These are phyloP conservation scores for Pseudorectes ferrugineus DNA, from an alignment of 2,113 vertebrate genomes.

Conservation along the genomic window DNA sequence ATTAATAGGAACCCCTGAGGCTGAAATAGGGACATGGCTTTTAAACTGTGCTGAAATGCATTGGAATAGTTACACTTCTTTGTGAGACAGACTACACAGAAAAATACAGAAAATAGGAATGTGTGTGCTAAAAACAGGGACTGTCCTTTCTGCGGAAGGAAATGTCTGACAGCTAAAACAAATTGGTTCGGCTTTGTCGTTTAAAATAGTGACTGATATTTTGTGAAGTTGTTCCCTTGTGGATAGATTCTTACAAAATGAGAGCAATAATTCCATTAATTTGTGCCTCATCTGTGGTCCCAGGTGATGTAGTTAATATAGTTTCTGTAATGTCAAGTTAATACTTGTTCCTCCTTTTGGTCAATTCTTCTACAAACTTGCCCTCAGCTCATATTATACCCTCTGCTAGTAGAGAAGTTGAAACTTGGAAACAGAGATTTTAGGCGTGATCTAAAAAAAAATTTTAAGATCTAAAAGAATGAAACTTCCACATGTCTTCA, in stretches of 20 bases:
- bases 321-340: constrained; percentile 14
- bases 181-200: background rate
- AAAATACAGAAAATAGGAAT: background rate
- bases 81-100: background rate
- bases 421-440: background rate
- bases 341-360: background rate
- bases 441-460: background rate
- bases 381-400: background rate
- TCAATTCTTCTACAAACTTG: background rate
- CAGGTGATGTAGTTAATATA: constrained; percentile 29
- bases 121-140: background rate
- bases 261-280: constrained; percentile 25
- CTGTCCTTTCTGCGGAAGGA: constrained; percentile 1
- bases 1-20: background rate
- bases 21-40: background rate
- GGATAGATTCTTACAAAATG: background rate
- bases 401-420: background rate
- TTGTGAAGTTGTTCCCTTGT: background rate
- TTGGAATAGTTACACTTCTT: constrained; percentile 2
- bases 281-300: background rate
- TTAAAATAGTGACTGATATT: constrained; percentile 36
- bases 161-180: background rate
- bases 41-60: constrained; percentile 12
- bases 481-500: background rate
- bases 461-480: background rate